Conservation (phyloP, 2,888 invertebrate genomes). For the Cephus spinipes region DNA sequence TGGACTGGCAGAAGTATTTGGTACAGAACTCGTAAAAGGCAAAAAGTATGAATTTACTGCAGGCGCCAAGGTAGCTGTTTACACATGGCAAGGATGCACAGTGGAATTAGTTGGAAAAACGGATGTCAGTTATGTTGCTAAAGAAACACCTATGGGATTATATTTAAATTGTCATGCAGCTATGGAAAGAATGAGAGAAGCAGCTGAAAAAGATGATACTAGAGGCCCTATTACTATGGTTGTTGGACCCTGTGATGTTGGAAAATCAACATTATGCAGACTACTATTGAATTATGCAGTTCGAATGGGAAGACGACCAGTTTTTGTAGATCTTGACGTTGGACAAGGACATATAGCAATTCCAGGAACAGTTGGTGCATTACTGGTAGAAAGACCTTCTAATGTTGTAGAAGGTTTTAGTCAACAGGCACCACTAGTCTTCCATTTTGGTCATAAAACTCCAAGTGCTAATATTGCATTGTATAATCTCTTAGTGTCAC, state of each 20-base stretch:
- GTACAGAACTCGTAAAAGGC: slow-evolving; percentile 93
- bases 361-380: slow-evolving; percentile 91
- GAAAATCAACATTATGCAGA: slow-evolving; percentile 91
- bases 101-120: slow-evolving; percentile 88
- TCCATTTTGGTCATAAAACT: slow-evolving; percentile 90
- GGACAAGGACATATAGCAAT: slow-evolving; percentile 94
- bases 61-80: slow-evolving; percentile 95
- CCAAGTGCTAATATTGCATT: slow-evolving; percentile 83
- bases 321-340: slow-evolving; percentile 95
- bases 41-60: slow-evolving; percentile 90
- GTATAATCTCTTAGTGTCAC: slow-evolving; percentile 85
- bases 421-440: slow-evolving; percentile 91
- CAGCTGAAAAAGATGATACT: slow-evolving; percentile 80
- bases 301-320: slow-evolving; percentile 86
- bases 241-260: slow-evolving; percentile 95
- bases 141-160: slow-evolving; percentile 96
- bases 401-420: slow-evolving; percentile 96
- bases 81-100: slow-evolving; percentile 95
- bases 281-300: slow-evolving; percentile 96
- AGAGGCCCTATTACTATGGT: slow-evolving; percentile 90
- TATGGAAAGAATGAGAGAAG: slow-evolving; percentile 87
- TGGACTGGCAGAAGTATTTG: slow-evolving; percentile 96
- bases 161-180: slow-evolving; percentile 97
- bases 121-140: slow-evolving; percentile 94
- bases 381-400: slow-evolving; percentile 92